Evolutionary conservation across 2,888 invertebrate species (phyloP).

Genomic region (Macaria notata): DNA sequence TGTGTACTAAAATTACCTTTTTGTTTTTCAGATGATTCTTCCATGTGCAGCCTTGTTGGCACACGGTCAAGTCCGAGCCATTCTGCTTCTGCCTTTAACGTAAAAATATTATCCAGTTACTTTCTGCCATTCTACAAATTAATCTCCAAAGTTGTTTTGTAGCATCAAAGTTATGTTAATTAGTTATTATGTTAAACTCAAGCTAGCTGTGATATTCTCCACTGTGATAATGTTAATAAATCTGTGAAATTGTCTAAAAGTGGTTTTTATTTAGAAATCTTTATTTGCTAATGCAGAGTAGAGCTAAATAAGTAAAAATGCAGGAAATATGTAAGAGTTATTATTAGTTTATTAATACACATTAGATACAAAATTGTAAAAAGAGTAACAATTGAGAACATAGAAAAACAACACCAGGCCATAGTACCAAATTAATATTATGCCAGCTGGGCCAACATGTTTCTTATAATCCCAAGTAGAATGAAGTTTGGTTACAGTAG

Average conservation of each 20-base stretch:
- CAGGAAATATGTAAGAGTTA: constrained; percentile 31
- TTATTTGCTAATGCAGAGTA: not conserved
- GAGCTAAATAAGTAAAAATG: constrained; percentile 53
- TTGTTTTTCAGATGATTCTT: constrained; percentile 80
- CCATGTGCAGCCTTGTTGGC: constrained; percentile 83
- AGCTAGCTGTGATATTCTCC: constrained; percentile 45
- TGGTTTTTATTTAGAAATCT: constrained; percentile 5
- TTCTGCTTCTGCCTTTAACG: constrained; percentile 83
- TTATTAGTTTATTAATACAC: constrained; percentile 48
- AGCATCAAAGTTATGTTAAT: constrained; percentile 24
- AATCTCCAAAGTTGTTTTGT: constrained; percentile 37
- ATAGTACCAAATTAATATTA: no score
- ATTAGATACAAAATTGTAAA: constrained; percentile 44
- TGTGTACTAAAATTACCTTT: constrained; percentile 72
- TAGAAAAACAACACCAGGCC: no score
- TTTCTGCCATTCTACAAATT: constrained; percentile 50
- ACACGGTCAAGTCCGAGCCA: constrained; percentile 85
- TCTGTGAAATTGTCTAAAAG: constrained; percentile 10
- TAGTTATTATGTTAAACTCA: constrained; percentile 42
- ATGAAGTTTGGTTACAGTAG: no score
- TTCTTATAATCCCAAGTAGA: no score
- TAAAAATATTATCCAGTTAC: constrained; percentile 68
- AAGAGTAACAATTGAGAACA: constrained; percentile 19
- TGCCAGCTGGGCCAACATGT: no score
- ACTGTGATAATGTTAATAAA: constrained; percentile 46